Evolutionary conservation across 2,113 vertebrate species (phyloP), one percentile per base, ranked within the genome.

Genomic region (Chiloscyllium plagiosum): DNA sequence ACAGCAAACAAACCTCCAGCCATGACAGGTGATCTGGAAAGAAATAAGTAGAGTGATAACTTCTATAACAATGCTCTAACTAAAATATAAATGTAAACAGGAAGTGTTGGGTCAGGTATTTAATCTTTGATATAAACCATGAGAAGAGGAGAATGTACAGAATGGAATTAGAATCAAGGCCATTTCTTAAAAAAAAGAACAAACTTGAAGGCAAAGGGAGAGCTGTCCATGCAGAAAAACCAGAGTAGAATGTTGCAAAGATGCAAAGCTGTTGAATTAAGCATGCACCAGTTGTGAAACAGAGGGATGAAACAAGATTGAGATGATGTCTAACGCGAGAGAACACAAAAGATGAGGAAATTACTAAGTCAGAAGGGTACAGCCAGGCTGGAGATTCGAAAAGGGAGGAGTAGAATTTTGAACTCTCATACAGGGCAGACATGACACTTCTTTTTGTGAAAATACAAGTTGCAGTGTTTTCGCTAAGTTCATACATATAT

Each of bases 1-100:
- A 99, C 98, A 20, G 99, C 98, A 66, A 99, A 99, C 94, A 99
- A 98, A 94, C 99, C 99, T 10, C 99, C 99, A 0, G 99, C 99
- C 99, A 99, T 99, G 97, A 99, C 99, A 0, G 99, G 99, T 96
- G 99, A 99, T 97, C 99, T 99, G 96, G 0, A 96, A 85, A 96
- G 97, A 96, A 96, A 97, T 97, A 97, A 97, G 96, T 95, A 89
- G 96, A 97, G 20, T 37, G 56, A n/a, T 33, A 65, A n/a, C 17
- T 37, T 93, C 24, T 10, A 76, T 26, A 76, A n/a, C 72, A 76
- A 33, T 13, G 29, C 12, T n/a, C 8, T 33, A 76, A 33, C 33
- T 76, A 76, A 65, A 17, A n/a, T 56, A 5, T n/a, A 65, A 47
- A 33, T n/a, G 33, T n/a, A 65, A 65, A 92, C n/a, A 61, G 87